Conservation (phyloP, 2,888 invertebrate genomes). For the Linyphia triangularis region DNA sequence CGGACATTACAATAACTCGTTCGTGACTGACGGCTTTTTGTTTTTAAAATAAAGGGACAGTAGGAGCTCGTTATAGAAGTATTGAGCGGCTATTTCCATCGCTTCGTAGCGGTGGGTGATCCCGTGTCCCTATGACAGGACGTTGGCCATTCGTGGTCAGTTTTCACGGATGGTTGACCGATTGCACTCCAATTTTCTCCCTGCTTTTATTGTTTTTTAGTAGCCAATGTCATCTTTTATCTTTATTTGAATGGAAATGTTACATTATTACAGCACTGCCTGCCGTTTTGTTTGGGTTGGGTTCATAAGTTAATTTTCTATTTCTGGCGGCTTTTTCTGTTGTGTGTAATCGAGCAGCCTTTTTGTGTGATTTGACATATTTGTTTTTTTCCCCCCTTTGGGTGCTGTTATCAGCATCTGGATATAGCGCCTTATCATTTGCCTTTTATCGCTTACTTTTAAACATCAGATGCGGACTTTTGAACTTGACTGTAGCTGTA, state of each 20-base stretch:
- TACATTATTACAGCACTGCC: background rate
- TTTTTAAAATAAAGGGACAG: background rate
- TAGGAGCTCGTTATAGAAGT: slow-evolving; percentile 19
- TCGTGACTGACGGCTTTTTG: background rate
- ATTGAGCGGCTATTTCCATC: slow-evolving; percentile 47
- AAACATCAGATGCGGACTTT: background rate
- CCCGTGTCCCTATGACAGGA: slow-evolving; percentile 1
- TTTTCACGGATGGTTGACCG: slow-evolving; percentile 22
- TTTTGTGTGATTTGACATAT: no score
- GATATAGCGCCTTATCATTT: no score
- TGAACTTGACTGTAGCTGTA: background rate
- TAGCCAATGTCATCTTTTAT: background rate
- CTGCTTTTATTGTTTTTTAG: background rate
- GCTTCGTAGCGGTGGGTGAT: background rate
- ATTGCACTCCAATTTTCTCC: background rate
- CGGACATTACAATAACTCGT: background rate
- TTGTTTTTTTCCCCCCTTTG: no score
- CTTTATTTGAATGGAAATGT: background rate
- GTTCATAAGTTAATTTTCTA: background rate
- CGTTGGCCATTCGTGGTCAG: slow-evolving; percentile 35
- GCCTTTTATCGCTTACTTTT: no score
- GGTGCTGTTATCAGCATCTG: no score
- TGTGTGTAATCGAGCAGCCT: no score
- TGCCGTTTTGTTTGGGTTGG: background rate
- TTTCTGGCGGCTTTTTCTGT: no score